A percentile compares a stretch with the other conserved stretches of the same genome.
phyloP scores from a whole-genome alignment of 2,113 vertebrate species.

The Engystomops pustulosus region DNA sequence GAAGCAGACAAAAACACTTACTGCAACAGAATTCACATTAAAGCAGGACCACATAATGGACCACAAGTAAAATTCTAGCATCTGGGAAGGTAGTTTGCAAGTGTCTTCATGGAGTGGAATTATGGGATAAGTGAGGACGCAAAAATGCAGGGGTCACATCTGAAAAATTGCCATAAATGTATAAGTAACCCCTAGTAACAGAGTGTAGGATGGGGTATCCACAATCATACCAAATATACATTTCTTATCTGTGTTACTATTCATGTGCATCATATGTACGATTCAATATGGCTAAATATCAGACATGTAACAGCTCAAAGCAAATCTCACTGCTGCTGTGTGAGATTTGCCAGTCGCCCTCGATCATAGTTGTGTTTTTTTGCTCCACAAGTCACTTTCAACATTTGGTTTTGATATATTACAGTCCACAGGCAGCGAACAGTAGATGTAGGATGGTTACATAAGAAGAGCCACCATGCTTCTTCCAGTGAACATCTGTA shows the following conservation, averaged over 20 bases:
- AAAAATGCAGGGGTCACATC: slow-evolving; percentile 8
- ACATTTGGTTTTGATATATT: slow-evolving; percentile 1
- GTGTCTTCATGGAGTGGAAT: slow-evolving; percentile 20
- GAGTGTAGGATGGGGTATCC: not conserved
- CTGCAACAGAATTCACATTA: not conserved
- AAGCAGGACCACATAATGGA: slow-evolving; percentile 5
- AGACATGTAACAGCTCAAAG: slow-evolving; percentile 6
- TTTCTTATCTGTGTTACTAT: not conserved
- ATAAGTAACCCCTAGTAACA: not conserved
- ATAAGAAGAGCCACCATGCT: slow-evolving; percentile 10
- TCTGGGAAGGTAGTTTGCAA: slow-evolving; percentile 22
- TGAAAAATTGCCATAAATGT: not conserved
- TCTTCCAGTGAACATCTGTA: not conserved
- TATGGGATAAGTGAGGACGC: not conserved
- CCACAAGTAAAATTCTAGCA: not conserved
- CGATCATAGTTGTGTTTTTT: not conserved
- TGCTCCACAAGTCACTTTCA: not conserved
- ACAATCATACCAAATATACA: slow-evolving; percentile 13
- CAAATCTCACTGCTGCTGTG: not conserved
- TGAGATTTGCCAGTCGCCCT: not conserved
- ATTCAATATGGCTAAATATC: slow-evolving; percentile 22
- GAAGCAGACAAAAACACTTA: not conserved
- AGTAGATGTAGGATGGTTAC: slow-evolving; percentile 3
- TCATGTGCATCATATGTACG: slow-evolving; percentile 7
- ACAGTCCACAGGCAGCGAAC: slow-evolving; percentile 10